A percentile compares a stretch with the other conserved stretches of the same genome.
These are phyloP conservation scores for Cremastinae sp. DNA, from an alignment of 2,888 invertebrate species.

Conservation along the genomic window DNA sequence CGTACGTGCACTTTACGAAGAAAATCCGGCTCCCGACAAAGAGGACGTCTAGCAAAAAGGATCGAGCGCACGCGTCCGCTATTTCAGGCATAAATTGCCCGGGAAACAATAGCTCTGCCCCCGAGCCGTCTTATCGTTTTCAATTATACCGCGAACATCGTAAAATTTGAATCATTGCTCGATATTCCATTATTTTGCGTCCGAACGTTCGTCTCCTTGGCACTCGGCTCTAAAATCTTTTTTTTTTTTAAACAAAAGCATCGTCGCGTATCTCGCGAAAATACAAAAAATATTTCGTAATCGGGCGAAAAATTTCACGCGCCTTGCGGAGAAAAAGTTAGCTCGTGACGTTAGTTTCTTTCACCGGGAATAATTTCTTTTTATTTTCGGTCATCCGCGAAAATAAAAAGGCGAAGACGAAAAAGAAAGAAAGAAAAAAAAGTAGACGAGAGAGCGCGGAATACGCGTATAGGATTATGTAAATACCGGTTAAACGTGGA, in stretches of 20 bases:
- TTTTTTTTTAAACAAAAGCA: conserved; percentile 5
- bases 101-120: conserved; percentile 24
- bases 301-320: too few species aligned
- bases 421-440: conserved; percentile 12
- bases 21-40: neutral
- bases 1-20: neutral
- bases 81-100: conserved; percentile 6
- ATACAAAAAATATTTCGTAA: too few species aligned
- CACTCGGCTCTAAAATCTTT: neutral
- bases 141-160: conserved; percentile 56
- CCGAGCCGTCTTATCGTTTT: conserved; percentile 52
- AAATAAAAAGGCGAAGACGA: conserved; percentile 12
- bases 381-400: neutral
- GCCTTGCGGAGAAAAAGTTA: too few species aligned
- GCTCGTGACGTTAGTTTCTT: too few species aligned
- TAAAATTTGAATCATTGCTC: conserved; percentile 54
- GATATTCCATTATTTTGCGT: conserved; percentile 41
- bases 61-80: conserved; percentile 28
- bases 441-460: too few species aligned
- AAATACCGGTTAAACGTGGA: conserved; percentile 65
- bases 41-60: conserved; percentile 33
- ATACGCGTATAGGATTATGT: conserved; percentile 61
- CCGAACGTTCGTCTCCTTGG: neutral
- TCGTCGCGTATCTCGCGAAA: too few species aligned
- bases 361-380: too few species aligned